These are phyloP conservation scores for Berghia stephanieae DNA, from an alignment of 1,140 invertebrate species.

Conservation along the genomic window DNA sequence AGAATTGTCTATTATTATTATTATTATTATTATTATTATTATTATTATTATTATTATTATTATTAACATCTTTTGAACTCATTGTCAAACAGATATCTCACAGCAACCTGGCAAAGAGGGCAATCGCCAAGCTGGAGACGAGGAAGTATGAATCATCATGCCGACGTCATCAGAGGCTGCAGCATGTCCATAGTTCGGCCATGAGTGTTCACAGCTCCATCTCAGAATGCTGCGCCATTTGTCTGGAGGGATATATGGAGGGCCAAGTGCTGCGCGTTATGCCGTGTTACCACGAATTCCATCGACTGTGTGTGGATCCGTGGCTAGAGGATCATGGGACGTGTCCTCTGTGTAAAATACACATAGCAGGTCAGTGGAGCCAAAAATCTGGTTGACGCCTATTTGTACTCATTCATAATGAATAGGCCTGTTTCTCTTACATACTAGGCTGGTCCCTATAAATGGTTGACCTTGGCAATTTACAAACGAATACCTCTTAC, in stretches of 20 bases:
- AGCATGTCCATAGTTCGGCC: slow-evolving; percentile 40
- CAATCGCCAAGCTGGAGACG: slow-evolving; percentile 61
- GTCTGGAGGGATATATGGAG: slow-evolving; percentile 66
- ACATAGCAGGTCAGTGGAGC: slow-evolving; percentile 67
- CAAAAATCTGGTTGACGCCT: no score
- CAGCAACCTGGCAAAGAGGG: slow-evolving; percentile 59
- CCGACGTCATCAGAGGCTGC: slow-evolving; percentile 37
- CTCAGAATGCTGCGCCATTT: slow-evolving; percentile 64
- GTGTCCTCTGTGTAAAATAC: slow-evolving; percentile 66
- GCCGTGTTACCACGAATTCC: slow-evolving; percentile 93
- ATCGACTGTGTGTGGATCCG: slow-evolving; percentile 93
- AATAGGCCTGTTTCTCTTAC: no score
- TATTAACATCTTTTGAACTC: neutral
- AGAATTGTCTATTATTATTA: no score
- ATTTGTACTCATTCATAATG: no score
- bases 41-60: neutral
- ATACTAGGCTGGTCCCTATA: no score
- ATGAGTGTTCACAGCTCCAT: slow-evolving; percentile 50
- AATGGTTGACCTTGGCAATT: no score
- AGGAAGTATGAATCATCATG: slow-evolving; percentile 50
- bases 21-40: neutral
- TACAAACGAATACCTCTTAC: no score
- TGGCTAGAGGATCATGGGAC: slow-evolving; percentile 75
- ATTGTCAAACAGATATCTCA: slow-evolving; percentile 46
- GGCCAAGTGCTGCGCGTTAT: slow-evolving; percentile 79